These are phyloP conservation scores for Argyresthia goedartella DNA, from an alignment of 2,888 invertebrate species.

Conservation along the genomic window DNA sequence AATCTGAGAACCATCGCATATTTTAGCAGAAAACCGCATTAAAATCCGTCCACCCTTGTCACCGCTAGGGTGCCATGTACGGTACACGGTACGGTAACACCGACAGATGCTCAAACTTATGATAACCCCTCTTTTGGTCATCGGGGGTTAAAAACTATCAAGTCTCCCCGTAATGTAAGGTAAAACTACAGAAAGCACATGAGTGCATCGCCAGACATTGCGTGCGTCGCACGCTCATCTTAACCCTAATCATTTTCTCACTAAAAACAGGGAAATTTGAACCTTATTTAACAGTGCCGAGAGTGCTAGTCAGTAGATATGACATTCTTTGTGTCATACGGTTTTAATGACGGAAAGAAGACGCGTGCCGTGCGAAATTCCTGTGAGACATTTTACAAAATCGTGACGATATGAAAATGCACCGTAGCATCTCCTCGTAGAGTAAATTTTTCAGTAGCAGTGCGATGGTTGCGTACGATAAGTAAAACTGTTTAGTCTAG, in stretches of 20 bases:
- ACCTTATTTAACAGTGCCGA: not conserved
- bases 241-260: slow-evolving; percentile 16
- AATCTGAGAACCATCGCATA: no score
- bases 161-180: no score
- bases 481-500: slow-evolving; percentile 33
- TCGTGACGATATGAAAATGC: not conserved
- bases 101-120: no score
- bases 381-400: slow-evolving; percentile 42
- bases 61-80: no score
- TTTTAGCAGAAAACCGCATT: no score
- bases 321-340: slow-evolving; percentile 11
- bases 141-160: no score
- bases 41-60: no score
- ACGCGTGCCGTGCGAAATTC: slow-evolving; percentile 53
- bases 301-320: not conserved
- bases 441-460: not conserved
- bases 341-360: slow-evolving; percentile 40
- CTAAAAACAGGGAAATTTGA: not conserved
- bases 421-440: slow-evolving; percentile 13
- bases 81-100: no score
- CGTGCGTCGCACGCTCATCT: slow-evolving; percentile 43
- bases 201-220: slow-evolving; percentile 38
- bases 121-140: no score
- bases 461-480: not conserved
- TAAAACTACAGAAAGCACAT: no score